These are phyloP conservation scores for Therioaphis trifolii DNA, from an alignment of 2,888 invertebrate species.

Conservation along the genomic window DNA sequence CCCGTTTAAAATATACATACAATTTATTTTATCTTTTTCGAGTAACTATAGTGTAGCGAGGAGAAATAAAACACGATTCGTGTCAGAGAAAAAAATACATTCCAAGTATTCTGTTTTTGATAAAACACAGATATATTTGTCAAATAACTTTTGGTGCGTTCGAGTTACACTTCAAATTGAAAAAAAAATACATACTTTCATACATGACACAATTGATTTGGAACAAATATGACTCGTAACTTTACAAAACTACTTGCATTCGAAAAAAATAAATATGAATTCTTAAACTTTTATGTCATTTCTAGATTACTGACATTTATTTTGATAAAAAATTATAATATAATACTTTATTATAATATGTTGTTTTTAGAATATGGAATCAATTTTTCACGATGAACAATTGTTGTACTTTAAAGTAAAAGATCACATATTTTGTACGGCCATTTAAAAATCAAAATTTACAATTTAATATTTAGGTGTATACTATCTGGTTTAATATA, in stretches of 20 bases:
- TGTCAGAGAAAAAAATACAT: not conserved
- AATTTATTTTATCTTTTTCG: constrained; percentile 13
- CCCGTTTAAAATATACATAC: constrained; percentile 3
- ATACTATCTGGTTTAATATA: no score
- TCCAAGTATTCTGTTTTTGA: not conserved
- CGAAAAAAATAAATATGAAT: no score
- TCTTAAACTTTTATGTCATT: no score
- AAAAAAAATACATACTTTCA: not conserved
- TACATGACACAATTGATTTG: not conserved
- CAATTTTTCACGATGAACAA: no score
- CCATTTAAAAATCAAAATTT: no score
- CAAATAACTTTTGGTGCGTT: constrained; percentile 10
- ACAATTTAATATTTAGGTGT: no score
- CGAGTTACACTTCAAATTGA: not conserved
- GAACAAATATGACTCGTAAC: not conserved
- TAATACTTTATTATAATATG: no score
- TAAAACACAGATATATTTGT: not conserved
- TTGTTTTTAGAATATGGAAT: no score
- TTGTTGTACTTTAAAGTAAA: no score
- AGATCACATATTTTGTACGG: no score
- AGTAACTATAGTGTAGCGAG: not conserved
- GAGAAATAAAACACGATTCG: not conserved
- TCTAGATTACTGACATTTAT: no score
- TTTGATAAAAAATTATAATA: no score
- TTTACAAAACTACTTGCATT: not conserved